Conservation (phyloP, 2,113 vertebrate species). For the Myodes glareolus region DNA sequence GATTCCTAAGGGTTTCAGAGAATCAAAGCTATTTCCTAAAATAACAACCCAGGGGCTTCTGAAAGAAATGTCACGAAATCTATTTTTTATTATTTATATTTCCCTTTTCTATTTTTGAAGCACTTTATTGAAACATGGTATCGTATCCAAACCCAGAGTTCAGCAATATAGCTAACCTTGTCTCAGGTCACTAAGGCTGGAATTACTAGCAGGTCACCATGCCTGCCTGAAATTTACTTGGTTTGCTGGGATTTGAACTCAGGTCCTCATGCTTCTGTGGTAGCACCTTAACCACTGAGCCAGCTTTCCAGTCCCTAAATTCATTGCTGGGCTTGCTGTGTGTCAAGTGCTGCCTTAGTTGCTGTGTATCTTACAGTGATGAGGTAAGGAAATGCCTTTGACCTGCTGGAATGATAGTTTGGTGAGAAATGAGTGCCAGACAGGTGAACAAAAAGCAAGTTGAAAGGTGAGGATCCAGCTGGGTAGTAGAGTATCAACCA, state of each 20-base stretch:
- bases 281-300: background rate
- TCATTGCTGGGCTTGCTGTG: background rate
- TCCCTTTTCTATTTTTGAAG: background rate
- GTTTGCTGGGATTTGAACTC: background rate
- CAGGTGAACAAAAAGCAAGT: background rate
- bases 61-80: background rate
- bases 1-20: background rate
- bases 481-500: background rate
- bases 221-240: background rate
- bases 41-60: background rate
- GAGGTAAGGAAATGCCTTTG: background rate
- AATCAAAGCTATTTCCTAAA: background rate
- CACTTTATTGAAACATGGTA: background rate
- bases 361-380: background rate
- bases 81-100: background rate
- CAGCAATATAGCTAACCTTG: too few species aligned
- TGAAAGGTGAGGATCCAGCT: background rate
- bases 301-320: background rate
- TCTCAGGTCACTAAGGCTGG: background rate
- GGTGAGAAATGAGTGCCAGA: background rate
- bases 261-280: background rate
- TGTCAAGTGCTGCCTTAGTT: background rate
- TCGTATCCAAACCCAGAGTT: background rate
- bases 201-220: too few species aligned
- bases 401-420: background rate